Percentiles rank a stretch among this genome's conserved stretches.
Conservation (phyloP, 2,888 invertebrate species). For the Phorcus lineatus region DNA sequence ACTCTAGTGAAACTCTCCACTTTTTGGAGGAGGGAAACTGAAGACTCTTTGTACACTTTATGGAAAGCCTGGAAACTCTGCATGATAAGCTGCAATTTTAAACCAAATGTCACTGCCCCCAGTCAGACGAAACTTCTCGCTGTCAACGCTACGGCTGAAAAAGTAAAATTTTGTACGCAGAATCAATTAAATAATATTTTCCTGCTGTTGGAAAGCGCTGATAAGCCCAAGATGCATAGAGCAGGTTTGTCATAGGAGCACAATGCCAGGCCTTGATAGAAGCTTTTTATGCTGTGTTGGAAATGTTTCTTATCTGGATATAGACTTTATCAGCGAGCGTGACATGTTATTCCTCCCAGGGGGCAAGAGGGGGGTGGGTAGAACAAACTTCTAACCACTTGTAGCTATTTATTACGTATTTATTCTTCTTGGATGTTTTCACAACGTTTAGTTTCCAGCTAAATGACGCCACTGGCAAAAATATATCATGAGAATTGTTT, state of each 20-base stretch:
- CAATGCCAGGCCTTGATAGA: constrained; percentile 3
- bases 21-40: background rate
- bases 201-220: background rate
- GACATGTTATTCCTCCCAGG: background rate
- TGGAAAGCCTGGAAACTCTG: background rate
- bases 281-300: background rate
- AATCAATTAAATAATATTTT: constrained; percentile 13
- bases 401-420: no score
- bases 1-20: background rate
- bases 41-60: background rate
- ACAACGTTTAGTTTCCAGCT: no score
- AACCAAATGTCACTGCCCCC: background rate
- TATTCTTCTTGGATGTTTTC: no score
- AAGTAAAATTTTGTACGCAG: background rate
- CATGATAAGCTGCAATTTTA: constrained; percentile 11
- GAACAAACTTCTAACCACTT: no score
- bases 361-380: no score
- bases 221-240: background rate
- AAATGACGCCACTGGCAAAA: no score
- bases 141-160: background rate
- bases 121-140: background rate
- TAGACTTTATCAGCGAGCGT: background rate
- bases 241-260: background rate
- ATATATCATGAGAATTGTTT: no score
- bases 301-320: background rate